Evolutionary conservation across 1,140 invertebrate genomes (phyloP).

Genomic region (Drosophila jambulina): DNA sequence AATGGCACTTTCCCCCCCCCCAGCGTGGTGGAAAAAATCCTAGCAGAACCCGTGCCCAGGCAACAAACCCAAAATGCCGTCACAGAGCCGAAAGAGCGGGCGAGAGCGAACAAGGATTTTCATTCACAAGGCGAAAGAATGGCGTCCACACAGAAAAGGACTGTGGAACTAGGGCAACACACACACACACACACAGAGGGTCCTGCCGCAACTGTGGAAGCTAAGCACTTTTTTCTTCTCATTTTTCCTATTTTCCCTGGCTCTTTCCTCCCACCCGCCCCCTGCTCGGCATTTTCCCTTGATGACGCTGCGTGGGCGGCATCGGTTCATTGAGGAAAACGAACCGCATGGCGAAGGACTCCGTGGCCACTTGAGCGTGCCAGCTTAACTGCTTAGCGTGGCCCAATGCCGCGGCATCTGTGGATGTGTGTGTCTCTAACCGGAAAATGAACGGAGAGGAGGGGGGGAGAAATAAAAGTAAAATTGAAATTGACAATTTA

Average conservation of each 20-base stretch:
- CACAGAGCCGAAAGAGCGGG: slow-evolving; percentile 39
- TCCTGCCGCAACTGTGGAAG: slow-evolving; percentile 47
- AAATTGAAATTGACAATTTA: slow-evolving; percentile 44
- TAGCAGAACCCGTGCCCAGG: slow-evolving; percentile 14
- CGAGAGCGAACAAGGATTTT: slow-evolving; percentile 54
- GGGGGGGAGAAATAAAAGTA: slow-evolving; percentile 76
- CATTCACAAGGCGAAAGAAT: slow-evolving; percentile 76
- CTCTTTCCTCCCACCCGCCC: not conserved
- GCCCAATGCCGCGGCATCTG: slow-evolving; percentile 2
- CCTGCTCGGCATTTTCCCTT: not conserved
- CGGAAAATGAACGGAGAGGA: slow-evolving; percentile 60
- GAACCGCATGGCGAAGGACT: slow-evolving; percentile 63
- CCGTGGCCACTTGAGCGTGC: slow-evolving; percentile 59
- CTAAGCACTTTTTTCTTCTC: slow-evolving; percentile 3
- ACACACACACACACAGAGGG: not conserved
- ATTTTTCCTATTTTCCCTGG: not conserved
- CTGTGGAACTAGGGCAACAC: slow-evolving; percentile 76
- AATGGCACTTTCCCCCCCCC: slow-evolving; percentile 32
- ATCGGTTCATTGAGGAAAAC: slow-evolving; percentile 78
- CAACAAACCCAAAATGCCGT: slow-evolving; percentile 54
- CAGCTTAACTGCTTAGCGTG: slow-evolving; percentile 66
- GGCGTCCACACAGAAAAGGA: slow-evolving; percentile 58
- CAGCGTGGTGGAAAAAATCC: slow-evolving; percentile 20
- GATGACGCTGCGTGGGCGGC: slow-evolving; percentile 24
- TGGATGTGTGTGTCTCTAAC: slow-evolving; percentile 6